Evolutionary conservation across 2,888 invertebrate genomes (phyloP).

Genomic region (Odontomyia ornata): DNA sequence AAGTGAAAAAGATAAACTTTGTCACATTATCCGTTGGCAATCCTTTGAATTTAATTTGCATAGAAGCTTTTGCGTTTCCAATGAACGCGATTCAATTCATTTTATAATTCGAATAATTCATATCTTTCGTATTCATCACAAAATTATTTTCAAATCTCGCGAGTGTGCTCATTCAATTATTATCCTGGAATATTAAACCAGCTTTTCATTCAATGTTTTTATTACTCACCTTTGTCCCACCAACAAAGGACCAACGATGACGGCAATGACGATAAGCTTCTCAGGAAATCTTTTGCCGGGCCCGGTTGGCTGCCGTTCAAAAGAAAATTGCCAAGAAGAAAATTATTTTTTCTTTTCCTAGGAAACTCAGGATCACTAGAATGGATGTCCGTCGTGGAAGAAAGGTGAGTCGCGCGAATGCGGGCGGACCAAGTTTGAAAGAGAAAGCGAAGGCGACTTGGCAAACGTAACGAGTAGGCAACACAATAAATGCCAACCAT

Average conservation of each 20-base stretch:
- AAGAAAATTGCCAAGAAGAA: background rate
- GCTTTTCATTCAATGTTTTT: constrained; percentile 13
- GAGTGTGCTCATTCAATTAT: constrained; percentile 17
- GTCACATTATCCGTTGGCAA: too few species aligned
- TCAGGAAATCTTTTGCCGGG: background rate
- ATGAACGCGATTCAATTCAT: too few species aligned
- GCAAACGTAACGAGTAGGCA: background rate
- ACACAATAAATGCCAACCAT: background rate
- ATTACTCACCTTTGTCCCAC: constrained; percentile 7
- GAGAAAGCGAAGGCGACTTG: background rate
- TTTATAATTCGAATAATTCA: too few species aligned
- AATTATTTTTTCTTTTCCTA: constrained; percentile 18
- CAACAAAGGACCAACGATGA: background rate
- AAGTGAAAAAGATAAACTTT: too few species aligned
- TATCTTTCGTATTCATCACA: background rate
- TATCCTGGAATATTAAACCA: background rate
- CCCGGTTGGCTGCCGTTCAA: background rate
- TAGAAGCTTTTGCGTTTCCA: too few species aligned
- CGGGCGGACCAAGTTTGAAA: background rate
- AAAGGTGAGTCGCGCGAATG: background rate
- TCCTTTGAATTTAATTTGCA: too few species aligned
- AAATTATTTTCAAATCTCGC: background rate
- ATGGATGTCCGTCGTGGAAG: background rate
- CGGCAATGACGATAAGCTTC: background rate
- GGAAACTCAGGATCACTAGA: background rate